These are phyloP conservation scores for Arctia plantaginis DNA, from an alignment of 2,888 invertebrate species.

Conservation along the genomic window DNA sequence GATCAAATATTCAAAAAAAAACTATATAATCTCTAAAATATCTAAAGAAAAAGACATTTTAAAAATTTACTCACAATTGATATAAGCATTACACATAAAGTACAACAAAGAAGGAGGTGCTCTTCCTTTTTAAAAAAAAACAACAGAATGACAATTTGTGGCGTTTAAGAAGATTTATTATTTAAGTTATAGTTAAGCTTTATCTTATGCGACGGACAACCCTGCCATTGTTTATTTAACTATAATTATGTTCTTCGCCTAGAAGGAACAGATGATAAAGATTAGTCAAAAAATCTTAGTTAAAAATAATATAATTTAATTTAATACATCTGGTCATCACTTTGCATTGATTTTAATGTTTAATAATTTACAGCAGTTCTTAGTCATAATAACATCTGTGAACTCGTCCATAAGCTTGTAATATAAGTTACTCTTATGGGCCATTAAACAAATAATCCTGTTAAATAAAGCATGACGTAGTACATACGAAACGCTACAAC, in stretches of 20 bases:
- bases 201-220: neutral
- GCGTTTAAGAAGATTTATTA: neutral
- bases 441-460: slow-evolving; percentile 28
- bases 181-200: neutral
- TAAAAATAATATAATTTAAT: no score
- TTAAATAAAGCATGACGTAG: slow-evolving; percentile 28
- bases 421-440: slow-evolving; percentile 7
- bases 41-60: neutral
- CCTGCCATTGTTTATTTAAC: neutral
- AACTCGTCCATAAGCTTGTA: neutral
- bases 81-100: neutral
- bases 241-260: neutral
- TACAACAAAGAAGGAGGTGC: neutral
- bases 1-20: no score
- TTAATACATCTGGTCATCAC: neutral
- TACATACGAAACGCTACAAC: slow-evolving; percentile 28
- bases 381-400: neutral
- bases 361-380: neutral
- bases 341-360: neutral
- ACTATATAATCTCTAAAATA: no score
- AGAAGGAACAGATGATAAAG: neutral
- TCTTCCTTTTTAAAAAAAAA: neutral
- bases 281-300: neutral
- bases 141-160: neutral
- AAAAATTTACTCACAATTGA: neutral